Percentiles rank a stretch among this genome's conserved stretches.
Evolutionary conservation across 2,113 vertebrate genomes (phyloP).

Genomic region (Penelope pileata): DNA sequence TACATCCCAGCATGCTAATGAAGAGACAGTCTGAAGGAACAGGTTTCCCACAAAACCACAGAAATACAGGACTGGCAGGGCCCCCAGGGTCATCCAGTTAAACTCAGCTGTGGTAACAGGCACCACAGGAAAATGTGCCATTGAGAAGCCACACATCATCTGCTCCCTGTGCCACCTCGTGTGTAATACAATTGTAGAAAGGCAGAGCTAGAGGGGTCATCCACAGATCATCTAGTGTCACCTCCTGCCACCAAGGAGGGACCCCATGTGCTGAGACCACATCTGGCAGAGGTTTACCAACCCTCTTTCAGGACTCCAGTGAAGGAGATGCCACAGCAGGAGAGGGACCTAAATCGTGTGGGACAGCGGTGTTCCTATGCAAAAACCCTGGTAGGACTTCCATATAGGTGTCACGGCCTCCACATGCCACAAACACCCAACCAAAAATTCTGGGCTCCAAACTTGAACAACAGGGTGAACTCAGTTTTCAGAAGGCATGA

Average conservation of each 20-base stretch:
- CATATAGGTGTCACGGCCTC: accelerated
- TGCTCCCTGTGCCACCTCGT: accelerated
- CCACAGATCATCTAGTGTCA: neutral
- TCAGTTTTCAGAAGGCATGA: neutral
- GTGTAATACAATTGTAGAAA: neutral
- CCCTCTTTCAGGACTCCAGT: neutral
- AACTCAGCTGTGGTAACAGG: neutral
- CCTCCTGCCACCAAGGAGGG: accelerated
- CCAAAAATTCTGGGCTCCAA: neutral
- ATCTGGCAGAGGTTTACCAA: neutral
- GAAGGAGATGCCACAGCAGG: neutral
- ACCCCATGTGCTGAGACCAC: accelerated
- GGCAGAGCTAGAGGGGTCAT: neutral
- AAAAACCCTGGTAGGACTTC: neutral
- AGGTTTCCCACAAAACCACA: neutral
- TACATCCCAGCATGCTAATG: neutral
- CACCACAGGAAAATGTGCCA: accelerated
- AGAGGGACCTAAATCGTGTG: neutral
- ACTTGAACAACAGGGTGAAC: neutral
- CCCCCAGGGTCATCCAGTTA: neutral
- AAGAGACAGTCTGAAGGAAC: neutral
- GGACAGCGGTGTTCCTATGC: accelerated
- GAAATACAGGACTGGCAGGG: neutral
- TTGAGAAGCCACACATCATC: neutral
- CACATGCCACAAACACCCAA: neutral